Base-by-base conservation (phyloP, 2,888 invertebrate genomes). In the Polymixis lichenea region DNA sequence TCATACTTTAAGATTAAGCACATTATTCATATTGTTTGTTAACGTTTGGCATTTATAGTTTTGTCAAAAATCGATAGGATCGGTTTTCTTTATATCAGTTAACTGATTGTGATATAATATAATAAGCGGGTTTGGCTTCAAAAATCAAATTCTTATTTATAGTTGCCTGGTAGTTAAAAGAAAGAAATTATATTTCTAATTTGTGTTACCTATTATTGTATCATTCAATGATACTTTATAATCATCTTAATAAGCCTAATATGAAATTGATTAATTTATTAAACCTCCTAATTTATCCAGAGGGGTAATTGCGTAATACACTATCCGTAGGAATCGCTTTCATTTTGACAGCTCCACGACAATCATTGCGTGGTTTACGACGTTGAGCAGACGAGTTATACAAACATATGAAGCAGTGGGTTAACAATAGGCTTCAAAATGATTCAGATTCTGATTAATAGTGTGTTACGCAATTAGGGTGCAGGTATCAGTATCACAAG, bases 21-120 rank as follows among this genome's bases (percentile, higher is more conserved):
- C 49, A 71, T 58, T 53, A 71, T 56, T 72, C 66, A 61, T 73
- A 61, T 72, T 15, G 65, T 72, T 72, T 62, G 69, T 79, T 64
- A 64, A 66, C 13, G 22, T 85, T 82, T 70, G 72, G 83, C 86
- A 83, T 83, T 83, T 86, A 83, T 75, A 67, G 43, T 60, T 70
- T 74, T 83, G 71, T 73, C 77, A 67, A 80, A 83, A 86, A 86
- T 85, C 84, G 84, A 85, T 85, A 55, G 74, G 60, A 85, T 85
- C 84, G 86, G 74, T 86, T 83, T 75, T 28, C n/a, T 73, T 76
- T 77, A 19, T n/a, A 62, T 82, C 55, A 72, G 69, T 70, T 81
- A 80, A 56, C 75, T 83, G 66, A 85, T 76, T 72, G 83, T 83
- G 86, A 83, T 83, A 77, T 82, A 66, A 7, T 76, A 58, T 22